These are phyloP conservation scores for Myiozetetes cayanensis DNA, from an alignment of 2,113 vertebrate species.

Conservation along the genomic window DNA sequence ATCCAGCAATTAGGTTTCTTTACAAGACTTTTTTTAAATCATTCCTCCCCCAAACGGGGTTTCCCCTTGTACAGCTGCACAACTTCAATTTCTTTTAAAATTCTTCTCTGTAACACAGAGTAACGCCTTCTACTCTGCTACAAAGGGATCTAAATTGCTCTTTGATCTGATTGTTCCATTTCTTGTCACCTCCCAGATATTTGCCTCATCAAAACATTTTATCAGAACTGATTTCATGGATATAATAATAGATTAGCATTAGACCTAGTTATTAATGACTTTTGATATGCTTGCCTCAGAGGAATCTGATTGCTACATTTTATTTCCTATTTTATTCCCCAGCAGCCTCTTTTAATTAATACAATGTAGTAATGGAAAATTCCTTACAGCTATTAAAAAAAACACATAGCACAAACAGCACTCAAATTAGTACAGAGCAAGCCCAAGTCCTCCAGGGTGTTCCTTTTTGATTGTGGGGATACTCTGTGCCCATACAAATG, in stretches of 20 bases:
- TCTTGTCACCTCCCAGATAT: background rate
- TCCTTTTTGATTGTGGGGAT: background rate
- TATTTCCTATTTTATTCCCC: background rate
- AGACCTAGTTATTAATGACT: background rate
- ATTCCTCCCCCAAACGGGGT: background rate
- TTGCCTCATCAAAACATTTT: background rate
- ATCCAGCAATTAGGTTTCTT: background rate
- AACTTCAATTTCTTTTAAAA: background rate
- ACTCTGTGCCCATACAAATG: background rate
- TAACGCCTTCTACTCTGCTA: background rate
- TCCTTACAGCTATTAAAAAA: background rate
- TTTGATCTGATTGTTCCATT: background rate
- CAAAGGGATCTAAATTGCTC: background rate
- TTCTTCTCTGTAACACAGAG: background rate
- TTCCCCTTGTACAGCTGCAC: background rate
- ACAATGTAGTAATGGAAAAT: background rate
- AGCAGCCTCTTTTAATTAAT: constrained; percentile 17
- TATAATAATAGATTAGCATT: background rate
- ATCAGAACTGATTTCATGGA: background rate
- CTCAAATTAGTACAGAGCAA: background rate
- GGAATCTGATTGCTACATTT: background rate
- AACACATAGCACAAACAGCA: background rate
- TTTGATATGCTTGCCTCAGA: background rate
- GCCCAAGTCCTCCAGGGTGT: background rate
- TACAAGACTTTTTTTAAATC: background rate